Evolutionary conservation across 1,140 invertebrate genomes (phyloP).

Genomic region (Steinernema feltiae): DNA sequence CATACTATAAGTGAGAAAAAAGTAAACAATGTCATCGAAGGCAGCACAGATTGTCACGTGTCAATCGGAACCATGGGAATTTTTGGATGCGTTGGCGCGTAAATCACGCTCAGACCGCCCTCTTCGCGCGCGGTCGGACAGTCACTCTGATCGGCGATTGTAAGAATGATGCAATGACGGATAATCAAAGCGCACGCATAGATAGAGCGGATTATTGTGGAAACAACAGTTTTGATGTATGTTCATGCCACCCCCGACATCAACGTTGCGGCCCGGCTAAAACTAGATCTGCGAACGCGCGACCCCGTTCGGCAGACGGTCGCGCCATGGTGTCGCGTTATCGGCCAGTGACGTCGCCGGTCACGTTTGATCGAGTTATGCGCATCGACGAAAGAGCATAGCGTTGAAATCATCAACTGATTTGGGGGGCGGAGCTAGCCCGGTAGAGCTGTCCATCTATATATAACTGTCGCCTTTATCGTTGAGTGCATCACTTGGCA

Average conservation of each 20-base stretch:
- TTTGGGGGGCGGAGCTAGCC: constrained; percentile 3
- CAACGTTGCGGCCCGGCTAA: not conserved
- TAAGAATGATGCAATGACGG: constrained; percentile 11
- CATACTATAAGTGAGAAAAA: not conserved
- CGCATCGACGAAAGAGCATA: constrained; percentile 9
- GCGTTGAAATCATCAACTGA: constrained; percentile 12
- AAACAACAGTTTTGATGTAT: too few species aligned
- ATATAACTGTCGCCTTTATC: not conserved
- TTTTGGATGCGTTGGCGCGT: not conserved
- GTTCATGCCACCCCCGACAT: too few species aligned
- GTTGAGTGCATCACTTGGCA: not conserved
- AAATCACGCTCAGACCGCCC: constrained; percentile 1
- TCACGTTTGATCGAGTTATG: constrained; percentile 3
- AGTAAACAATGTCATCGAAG: not conserved
- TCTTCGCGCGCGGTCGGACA: not conserved
- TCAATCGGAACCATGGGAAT: not conserved
- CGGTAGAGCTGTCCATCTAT: not conserved
- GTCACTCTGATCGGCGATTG: not conserved
- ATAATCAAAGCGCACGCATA: not conserved
- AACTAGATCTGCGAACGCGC: too few species aligned
- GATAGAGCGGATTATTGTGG: too few species aligned
- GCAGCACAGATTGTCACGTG: constrained; percentile 2
- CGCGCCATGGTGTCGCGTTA: not conserved
- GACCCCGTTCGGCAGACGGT: not conserved
- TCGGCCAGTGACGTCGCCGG: not conserved